phyloP scores from a whole-genome alignment of 2,888 invertebrate species.

The Eucera pruinosa region DNA sequence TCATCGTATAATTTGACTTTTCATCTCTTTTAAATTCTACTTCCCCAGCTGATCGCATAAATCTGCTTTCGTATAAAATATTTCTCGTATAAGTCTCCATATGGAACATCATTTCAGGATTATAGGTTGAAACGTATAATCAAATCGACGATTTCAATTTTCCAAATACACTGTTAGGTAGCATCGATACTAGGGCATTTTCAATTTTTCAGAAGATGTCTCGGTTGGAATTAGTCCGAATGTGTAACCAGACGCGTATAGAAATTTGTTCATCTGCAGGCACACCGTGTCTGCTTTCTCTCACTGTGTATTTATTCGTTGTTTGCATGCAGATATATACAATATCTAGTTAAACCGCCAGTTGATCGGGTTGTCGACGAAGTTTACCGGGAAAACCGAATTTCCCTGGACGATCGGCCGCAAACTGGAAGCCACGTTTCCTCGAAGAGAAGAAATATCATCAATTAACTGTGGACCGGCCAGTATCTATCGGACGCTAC shows the following conservation, averaged over 20 bases:
- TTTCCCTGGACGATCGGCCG: slow-evolving; percentile 42
- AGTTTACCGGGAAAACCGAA: slow-evolving; percentile 54
- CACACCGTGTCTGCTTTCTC: not conserved
- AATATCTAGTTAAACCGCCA: slow-evolving; percentile 51
- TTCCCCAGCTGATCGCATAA: too few relatives aligned
- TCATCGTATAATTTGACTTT: too few relatives aligned
- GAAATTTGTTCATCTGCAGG: slow-evolving; percentile 32
- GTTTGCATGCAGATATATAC: slow-evolving; percentile 13
- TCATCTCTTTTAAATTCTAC: too few relatives aligned
- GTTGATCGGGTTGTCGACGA: slow-evolving; percentile 46
- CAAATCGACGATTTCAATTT: not conserved
- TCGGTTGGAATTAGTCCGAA: slow-evolving; percentile 14
- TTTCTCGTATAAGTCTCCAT: too few relatives aligned
- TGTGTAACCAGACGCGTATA: slow-evolving; percentile 17
- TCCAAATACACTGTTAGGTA: not conserved
- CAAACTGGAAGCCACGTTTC: slow-evolving; percentile 35
- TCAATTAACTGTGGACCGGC: slow-evolving; percentile 20
- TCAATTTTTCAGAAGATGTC: slow-evolving; percentile 14
- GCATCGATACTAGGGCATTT: not conserved
- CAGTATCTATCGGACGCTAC: not conserved
- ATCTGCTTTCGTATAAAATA: too few relatives aligned
- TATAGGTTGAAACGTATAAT: not conserved
- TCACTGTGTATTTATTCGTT: slow-evolving; percentile 31
- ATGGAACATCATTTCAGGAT: too few relatives aligned
- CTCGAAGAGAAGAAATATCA: slow-evolving; percentile 33